Evolutionary conservation across 2,797 vertebrate genomes (phyloP), one percentile per base, ranked within the genome.

Genomic region (Gallirallus australis): DNA sequence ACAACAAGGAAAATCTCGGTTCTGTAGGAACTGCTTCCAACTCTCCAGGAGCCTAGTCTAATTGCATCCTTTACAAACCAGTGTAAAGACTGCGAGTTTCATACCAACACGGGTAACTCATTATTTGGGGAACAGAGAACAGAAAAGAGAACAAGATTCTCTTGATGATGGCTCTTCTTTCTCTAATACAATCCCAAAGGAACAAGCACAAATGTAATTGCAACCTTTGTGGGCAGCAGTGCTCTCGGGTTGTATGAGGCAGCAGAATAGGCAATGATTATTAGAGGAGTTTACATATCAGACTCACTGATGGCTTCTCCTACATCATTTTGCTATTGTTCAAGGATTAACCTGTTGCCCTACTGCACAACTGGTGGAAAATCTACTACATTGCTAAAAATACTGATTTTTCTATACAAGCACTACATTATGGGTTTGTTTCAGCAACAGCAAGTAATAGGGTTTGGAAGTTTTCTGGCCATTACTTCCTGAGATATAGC

Each of bases 11-110:
- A 89, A 89, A 87, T 45, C 20, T 60, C 70, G 53, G 82, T 60
- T 80, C 37, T 10, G n/a, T 6, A 92, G 66, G 25, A 92, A 64
- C 45, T 61, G 45, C 71, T 95, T 89, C 73, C 73, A 91, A 4
- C 61, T 69, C 71, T 85, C 68, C 84, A 77, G 89, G 71, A 94
- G 57, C 31, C 64, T 28, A 63, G 40, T 71, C 82, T 92, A 94
- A 92, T 71, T 87, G 64, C 57, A 75, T 57, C 79, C 52, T 83
- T 65, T 35, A 88, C 50, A 91, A 85, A 82, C 30, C 60, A 68
- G 39, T 3, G 37, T 50, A 63, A 81, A 80, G 75, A 77, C 27
- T 8, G 37, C 68, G n/a, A 77, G 78, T 53, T 60, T 81, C 84
- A 52, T 11, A 79, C 39, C 59, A 72, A 93, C 52, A 42, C 3